phyloP scores from a whole-genome alignment of 2,113 vertebrate genomes.

The Rhizomys pruinosus region DNA sequence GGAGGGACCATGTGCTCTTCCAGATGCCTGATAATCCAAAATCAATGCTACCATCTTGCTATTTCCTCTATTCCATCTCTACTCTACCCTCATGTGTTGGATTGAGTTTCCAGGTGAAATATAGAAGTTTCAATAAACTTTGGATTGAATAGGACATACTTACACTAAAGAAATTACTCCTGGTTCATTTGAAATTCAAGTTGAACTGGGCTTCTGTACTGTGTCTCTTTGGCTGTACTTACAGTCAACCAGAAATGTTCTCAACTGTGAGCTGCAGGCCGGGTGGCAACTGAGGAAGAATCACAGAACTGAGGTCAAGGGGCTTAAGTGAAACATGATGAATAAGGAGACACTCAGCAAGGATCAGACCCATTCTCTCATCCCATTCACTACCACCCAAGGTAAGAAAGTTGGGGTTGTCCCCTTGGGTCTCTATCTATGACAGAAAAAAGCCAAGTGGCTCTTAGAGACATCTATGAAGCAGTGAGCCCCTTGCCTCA shows the following conservation, averaged over 20 bases:
- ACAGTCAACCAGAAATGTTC: neutral
- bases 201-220: neutral
- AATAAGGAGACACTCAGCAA: neutral
- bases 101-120: neutral
- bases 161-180: neutral
- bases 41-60: too few species aligned
- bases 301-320: neutral
- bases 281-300: neutral
- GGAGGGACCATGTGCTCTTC: too few species aligned
- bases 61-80: neutral
- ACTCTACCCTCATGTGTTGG: neutral
- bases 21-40: neutral
- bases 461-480: neutral
- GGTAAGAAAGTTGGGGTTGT: neutral
- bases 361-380: too few species aligned
- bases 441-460: neutral
- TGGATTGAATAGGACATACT: neutral
- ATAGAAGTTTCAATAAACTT: neutral
- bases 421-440: neutral
- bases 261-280: neutral
- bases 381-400: neutral
- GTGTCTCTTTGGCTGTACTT: neutral
- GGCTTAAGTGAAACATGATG: neutral
- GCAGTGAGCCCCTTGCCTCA: too few species aligned
- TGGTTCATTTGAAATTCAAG: conserved; percentile 21